Conservation (phyloP, 2,113 vertebrate genomes). For the Salminus brasiliensis region DNA sequence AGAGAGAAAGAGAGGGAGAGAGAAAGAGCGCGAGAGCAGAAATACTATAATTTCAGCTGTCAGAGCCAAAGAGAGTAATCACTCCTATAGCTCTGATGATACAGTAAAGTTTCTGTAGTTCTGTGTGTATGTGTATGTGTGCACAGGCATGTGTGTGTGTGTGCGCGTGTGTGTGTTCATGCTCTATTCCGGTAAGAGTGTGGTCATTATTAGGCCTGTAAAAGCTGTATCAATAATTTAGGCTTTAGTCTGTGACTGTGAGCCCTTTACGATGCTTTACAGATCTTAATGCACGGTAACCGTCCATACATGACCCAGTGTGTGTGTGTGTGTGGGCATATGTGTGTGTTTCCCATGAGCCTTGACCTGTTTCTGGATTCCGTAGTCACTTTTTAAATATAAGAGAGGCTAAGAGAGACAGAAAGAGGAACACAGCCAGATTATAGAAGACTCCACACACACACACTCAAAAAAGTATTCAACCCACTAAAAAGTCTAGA, state of each 20-base stretch:
- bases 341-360: not conserved
- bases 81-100: conserved; percentile 23
- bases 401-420: not conserved
- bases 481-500: too few relatives aligned
- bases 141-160: conserved; percentile 28
- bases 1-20: not conserved
- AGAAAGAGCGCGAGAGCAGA: conserved; percentile 7
- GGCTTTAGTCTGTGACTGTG: conserved; percentile 26
- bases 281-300: conserved; percentile 29
- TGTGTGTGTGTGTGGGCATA: conserved; percentile 19
- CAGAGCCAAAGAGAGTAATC: conserved; percentile 27
- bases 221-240: conserved; percentile 61
- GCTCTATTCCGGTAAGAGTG: conserved; percentile 47
- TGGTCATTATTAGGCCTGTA: conserved; percentile 52
- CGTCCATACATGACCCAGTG: conserved; percentile 31
- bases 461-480: too few relatives aligned
- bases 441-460: too few relatives aligned
- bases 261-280: conserved; percentile 32
- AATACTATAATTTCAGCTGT: conserved; percentile 50
- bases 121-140: not conserved
- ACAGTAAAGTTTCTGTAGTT: conserved; percentile 21
- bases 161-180: conserved; percentile 31
- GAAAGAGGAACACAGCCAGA: not conserved
- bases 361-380: conserved; percentile 31
- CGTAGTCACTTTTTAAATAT: not conserved